A percentile compares a stretch with the other conserved stretches of the same genome.
These are phyloP conservation scores for Pagrus major DNA, from an alignment of 2,113 vertebrate species.

Conservation along the genomic window DNA sequence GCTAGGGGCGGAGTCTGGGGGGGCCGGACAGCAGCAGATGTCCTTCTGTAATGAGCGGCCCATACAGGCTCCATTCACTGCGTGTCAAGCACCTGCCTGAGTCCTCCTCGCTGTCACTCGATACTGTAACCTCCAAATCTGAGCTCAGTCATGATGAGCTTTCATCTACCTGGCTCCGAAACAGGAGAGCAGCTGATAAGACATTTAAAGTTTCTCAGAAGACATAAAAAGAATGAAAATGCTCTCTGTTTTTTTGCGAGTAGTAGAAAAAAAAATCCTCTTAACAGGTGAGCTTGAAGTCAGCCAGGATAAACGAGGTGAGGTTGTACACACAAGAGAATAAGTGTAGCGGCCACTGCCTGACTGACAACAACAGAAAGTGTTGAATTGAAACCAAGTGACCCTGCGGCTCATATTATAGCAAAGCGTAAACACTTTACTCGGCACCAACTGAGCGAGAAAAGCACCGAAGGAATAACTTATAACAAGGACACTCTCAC, in stretches of 20 bases:
- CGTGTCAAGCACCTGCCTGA: slow-evolving; percentile 72
- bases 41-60: slow-evolving; percentile 79
- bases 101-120: slow-evolving; percentile 68
- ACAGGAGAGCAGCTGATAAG: slow-evolving; percentile 24
- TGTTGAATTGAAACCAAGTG: slow-evolving; percentile 5
- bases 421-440: slow-evolving; percentile 7
- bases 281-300: background rate
- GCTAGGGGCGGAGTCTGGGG: slow-evolving; percentile 66
- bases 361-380: slow-evolving; percentile 23
- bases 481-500: slow-evolving; percentile 21
- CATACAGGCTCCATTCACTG: slow-evolving; percentile 76
- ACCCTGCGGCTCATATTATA: slow-evolving; percentile 13
- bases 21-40: slow-evolving; percentile 82
- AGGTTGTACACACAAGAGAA: background rate
- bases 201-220: background rate
- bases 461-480: background rate
- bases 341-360: background rate
- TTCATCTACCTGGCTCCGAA: slow-evolving; percentile 60
- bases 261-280: background rate
- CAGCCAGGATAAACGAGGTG: background rate
- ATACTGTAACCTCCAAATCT: slow-evolving; percentile 75
- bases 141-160: slow-evolving; percentile 43
- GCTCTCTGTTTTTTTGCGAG: background rate
- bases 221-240: background rate
- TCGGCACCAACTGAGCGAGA: background rate